Base-by-base conservation (phyloP, 2,113 vertebrate genomes). In the Benitochromis conjunctus region DNA sequence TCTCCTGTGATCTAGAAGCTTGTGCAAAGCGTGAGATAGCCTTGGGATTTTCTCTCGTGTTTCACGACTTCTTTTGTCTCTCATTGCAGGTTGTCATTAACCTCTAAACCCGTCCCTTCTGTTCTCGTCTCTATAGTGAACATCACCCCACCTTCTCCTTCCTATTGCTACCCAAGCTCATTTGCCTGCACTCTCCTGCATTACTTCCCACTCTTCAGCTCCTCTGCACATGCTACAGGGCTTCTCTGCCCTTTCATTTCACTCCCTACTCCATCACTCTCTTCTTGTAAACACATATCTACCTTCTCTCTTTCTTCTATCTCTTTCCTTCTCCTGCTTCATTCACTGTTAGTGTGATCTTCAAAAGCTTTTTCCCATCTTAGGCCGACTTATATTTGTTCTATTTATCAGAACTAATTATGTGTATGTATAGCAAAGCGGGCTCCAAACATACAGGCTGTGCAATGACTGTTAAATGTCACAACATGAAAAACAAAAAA, bases 11-110 rank as follows among this genome's bases (percentile, higher is more conserved):
- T 88, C 85, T 81, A 74, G 9, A 74, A 71, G 87, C 83, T 83
- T 92, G 87, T 90, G 84, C 86, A 84, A 83, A 87, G 46, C 29
- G 5, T 84, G 80, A 89, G 83, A 88, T 16, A 38, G 77, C 80
- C 79, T 71, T 53, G 62, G 77, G 74, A 58, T 90, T 76, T 82
- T 86, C 36, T 90, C 81, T 84, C 21, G 4, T 51, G 46, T 76
- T 88, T 78, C 53, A 46, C 21, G 7, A 80, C 81, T 83, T 92
- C 84, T 53, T 79, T 90, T 12, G 19, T 90, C 66, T 90, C 79
- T 86, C 62, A 56, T 83, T 64, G 86, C 84, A 88, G 94, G 93
- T 92, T 87, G 90, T 94, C 90, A 95, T 96, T 96, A 95, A 93
- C 94, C 93, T 86, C 90, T 83, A 79, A 85, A 90, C 81, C 36